Conservation (phyloP, 1,140 invertebrate genomes). For the Aphaenogaster floridana region DNA sequence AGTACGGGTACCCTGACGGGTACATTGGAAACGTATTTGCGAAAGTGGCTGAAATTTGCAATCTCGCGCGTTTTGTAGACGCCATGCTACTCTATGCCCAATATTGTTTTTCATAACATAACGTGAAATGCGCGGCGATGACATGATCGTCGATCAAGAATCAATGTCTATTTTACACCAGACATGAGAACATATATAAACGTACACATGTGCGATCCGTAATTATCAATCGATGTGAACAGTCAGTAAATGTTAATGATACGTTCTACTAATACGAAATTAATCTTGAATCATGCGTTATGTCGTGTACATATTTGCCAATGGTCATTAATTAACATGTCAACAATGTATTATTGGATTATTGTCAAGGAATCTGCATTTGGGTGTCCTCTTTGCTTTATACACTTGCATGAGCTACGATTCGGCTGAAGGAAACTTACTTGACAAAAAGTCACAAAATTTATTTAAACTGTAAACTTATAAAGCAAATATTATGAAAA, state of each 20-base stretch:
- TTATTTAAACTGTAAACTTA: background rate
- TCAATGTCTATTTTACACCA: conserved; percentile 9
- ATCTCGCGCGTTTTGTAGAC: conserved; percentile 27
- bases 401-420: too few relatives aligned
- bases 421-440: background rate
- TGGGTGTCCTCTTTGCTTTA: background rate
- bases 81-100: background rate
- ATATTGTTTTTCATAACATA: conserved; percentile 62
- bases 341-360: conserved; percentile 7
- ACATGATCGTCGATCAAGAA: conserved; percentile 38
- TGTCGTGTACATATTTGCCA: conserved; percentile 2
- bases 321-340: conserved; percentile 28
- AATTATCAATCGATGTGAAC: conserved; percentile 33
- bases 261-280: background rate
- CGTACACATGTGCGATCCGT: background rate
- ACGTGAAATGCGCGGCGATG: background rate
- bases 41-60: conserved; percentile 50
- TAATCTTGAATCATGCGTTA: conserved; percentile 22
- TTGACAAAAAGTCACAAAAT: background rate
- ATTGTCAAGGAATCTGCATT: background rate
- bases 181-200: background rate
- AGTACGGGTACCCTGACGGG: conserved; percentile 1
- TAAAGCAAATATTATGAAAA: background rate
- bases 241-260: conserved; percentile 31
- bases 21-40: conserved; percentile 43